These are phyloP conservation scores for Sigmodon hispidus DNA, from an alignment of 2,113 vertebrate genomes.

Conservation along the genomic window DNA sequence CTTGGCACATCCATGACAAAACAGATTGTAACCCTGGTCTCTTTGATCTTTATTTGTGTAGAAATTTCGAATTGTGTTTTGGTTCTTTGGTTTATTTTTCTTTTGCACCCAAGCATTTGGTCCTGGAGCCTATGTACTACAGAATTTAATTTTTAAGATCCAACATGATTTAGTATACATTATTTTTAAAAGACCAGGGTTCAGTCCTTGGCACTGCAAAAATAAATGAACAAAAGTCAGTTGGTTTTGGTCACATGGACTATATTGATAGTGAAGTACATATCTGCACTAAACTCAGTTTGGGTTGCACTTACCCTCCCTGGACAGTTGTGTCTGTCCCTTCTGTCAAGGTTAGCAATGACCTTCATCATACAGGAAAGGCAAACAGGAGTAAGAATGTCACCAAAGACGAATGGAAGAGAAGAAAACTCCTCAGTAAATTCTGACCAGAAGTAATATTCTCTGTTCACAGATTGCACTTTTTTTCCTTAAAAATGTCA, in stretches of 20 bases:
- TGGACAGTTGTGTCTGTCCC: not conserved
- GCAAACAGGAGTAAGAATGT: conserved; percentile 14
- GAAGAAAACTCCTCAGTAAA: not conserved
- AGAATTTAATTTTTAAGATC: conserved; percentile 45
- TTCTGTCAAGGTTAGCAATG: not conserved
- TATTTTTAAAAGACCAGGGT: not conserved
- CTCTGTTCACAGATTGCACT: not conserved
- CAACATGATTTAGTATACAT: not conserved
- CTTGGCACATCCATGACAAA: not conserved
- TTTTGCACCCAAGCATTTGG: conserved; percentile 25
- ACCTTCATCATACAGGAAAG: conserved; percentile 9
- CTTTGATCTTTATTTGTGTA: not conserved
- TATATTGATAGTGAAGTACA: not conserved
- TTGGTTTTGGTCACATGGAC: not conserved
- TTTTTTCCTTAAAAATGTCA: conserved; percentile 2
- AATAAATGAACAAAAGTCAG: not conserved
- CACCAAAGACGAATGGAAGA: not conserved
- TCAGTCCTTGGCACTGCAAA: not conserved
- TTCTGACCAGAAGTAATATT: not conserved
- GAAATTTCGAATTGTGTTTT: not conserved
- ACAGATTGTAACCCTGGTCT: not conserved
- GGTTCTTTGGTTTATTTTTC: not conserved
- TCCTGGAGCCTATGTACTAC: not conserved
- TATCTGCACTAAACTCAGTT: not conserved
- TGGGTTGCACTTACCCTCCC: no score